Base-by-base conservation (phyloP, 2,113 vertebrate species). In the Rostratula benghalensis region DNA sequence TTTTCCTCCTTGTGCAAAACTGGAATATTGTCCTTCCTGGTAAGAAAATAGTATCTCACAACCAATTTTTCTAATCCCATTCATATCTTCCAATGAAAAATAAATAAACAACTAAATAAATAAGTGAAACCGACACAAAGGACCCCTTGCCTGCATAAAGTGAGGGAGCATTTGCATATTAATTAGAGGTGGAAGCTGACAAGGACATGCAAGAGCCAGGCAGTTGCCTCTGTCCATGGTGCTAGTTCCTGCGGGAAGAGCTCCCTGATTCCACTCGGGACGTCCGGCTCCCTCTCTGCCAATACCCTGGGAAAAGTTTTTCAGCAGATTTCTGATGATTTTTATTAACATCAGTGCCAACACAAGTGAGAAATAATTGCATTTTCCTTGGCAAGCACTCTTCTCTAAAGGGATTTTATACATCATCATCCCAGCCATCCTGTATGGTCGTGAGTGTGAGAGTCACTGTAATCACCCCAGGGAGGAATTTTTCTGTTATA, bases 191-290 rank as follows among this genome's bases (percentile, higher is more conserved):
- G 18, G 61, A 17, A 28, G 20, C 37, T 9, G 35, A 43, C 11
- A 3, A 8, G 24, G 69, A 7, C 3, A 3, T 4, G 21, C 7
- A 4, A 43, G 67, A 33, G 7, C 2, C 7, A 1, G 3, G 31
- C 43, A 2, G 9, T 30, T 74, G 92, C 16, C 78, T 21, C 96
- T 97, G 90, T 97, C 96, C 96, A 63, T 96, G 96, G 97, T 96
- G 7, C 97, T 97, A 12, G 0, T 24, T 28, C 30, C 39, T 3
- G 1, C 10, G 5, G 1, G 2, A 9, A 1, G 9, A 1, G 8
- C 23, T 3, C 7, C 10, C 18, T 5, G 2, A 7, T 43, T 17
- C 37, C 13, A 0, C 25, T 4, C 7, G 2, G 33, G 4, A 24
- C 23, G 37, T 14, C 56, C 2, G 9, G 27, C 59, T n/a, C 28